Percentiles rank a stretch among this genome's conserved stretches.
Conservation (phyloP, 2,797 vertebrate genomes). For the Chaenodraco wilsoni region DNA sequence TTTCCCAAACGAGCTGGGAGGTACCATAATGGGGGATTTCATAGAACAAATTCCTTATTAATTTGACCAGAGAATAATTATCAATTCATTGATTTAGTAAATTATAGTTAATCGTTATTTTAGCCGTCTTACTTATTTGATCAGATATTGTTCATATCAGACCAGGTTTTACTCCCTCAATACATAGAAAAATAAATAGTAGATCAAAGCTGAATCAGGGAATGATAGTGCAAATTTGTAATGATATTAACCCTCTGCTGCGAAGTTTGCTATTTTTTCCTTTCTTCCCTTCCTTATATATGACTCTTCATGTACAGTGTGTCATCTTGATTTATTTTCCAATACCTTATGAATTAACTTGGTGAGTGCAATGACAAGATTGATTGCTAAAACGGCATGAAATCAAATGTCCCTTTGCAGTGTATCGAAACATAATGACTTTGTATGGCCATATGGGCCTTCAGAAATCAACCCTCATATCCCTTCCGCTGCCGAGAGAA, state of each 20-base stretch:
- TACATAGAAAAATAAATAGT: not conserved
- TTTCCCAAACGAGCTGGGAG: too few relatives aligned
- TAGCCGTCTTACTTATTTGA: too few relatives aligned
- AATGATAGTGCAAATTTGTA: too few relatives aligned
- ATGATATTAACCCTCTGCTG: too few relatives aligned
- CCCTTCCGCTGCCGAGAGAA: conserved; percentile 8
- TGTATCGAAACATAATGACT: conserved; percentile 12
- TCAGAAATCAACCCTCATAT: conserved; percentile 14
- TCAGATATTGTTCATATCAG: not conserved
- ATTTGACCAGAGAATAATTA: too few relatives aligned
- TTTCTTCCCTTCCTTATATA: not conserved
- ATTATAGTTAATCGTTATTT: too few relatives aligned
- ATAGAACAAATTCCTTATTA: too few relatives aligned
- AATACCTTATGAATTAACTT: not conserved
- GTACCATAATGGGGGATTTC: too few relatives aligned
- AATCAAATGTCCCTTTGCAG: not conserved
- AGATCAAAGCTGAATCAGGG: not conserved
- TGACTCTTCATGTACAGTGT: not conserved
- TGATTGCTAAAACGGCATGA: not conserved
- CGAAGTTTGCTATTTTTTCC: not conserved
- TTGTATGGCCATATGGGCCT: conserved; percentile 17
- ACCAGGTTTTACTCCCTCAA: not conserved
- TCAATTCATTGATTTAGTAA: too few relatives aligned
- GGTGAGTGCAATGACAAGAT: not conserved
- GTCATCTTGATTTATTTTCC: not conserved